A percentile compares a stretch with the other conserved stretches of the same genome.
Evolutionary conservation across 2,113 vertebrate genomes (phyloP).

Genomic region (Empidonax traillii): DNA sequence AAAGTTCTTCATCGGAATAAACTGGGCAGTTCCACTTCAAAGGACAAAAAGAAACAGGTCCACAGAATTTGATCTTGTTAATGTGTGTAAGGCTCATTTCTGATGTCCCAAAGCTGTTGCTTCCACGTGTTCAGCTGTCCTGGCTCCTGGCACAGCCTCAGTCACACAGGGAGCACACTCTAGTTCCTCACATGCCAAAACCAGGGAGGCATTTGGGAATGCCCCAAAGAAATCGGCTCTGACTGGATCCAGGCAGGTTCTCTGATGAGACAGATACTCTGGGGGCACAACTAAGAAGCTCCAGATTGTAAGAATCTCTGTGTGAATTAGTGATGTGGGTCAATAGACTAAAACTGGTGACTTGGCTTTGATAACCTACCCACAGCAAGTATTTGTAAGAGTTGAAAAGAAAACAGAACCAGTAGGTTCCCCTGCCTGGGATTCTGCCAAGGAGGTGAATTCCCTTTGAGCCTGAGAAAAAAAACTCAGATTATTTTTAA

Average conservation of each 20-base stretch:
- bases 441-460: not conserved
- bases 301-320: not conserved
- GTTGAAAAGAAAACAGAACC: not conserved
- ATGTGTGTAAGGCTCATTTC: constrained; percentile 26
- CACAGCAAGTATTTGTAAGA: not conserved
- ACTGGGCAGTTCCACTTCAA: constrained; percentile 30
- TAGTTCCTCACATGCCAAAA: constrained; percentile 60
- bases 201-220: constrained; percentile 34
- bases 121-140: constrained; percentile 53
- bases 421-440: not conserved
- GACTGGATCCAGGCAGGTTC: not conserved
- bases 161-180: constrained; percentile 1
- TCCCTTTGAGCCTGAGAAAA: not conserved
- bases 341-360: not conserved
- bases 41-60: constrained; percentile 6
- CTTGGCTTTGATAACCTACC: not conserved
- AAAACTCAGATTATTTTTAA: not conserved
- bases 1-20: not conserved
- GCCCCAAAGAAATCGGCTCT: not conserved
- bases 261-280: not conserved
- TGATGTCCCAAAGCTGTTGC: constrained; percentile 56
- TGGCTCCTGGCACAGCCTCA: constrained; percentile 63
- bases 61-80: constrained; percentile 61
- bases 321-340: not conserved
- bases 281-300: not conserved